phyloP scores from a whole-genome alignment of 2,113 vertebrate species.

The Cygnus buccinator region DNA sequence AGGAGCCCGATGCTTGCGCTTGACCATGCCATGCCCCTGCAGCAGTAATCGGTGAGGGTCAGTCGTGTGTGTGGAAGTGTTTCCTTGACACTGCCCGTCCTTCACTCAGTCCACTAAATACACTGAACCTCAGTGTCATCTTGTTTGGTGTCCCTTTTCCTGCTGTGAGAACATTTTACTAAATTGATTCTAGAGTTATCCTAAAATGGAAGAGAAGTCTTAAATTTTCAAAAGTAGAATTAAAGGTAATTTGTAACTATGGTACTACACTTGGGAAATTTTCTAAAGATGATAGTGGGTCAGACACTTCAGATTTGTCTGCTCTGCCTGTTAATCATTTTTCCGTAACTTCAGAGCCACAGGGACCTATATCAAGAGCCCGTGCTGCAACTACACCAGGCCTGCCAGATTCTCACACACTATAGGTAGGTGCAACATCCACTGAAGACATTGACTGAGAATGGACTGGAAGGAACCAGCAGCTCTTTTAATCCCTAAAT shows the following conservation, averaged over 20 bases:
- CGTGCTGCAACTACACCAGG: neutral
- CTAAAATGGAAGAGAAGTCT: neutral
- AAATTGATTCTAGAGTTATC: neutral
- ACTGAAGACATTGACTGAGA: neutral
- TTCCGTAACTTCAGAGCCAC: neutral
- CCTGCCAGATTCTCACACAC: neutral
- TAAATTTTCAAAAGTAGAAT: neutral
- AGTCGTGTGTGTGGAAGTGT: accelerated
- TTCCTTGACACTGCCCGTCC: neutral
- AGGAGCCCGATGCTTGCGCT: neutral
- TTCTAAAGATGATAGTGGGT: neutral
- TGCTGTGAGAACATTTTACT: neutral
- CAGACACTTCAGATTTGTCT: neutral
- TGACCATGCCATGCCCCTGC: accelerated
- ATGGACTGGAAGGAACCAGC: neutral
- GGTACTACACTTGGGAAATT: neutral
- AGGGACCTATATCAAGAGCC: neutral
- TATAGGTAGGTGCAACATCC: neutral
- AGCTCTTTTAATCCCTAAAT: neutral
- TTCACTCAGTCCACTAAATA: neutral
- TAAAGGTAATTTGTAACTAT: neutral
- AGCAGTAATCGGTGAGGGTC: accelerated
- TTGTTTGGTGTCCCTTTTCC: neutral
- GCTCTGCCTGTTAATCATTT: neutral
- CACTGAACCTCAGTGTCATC: neutral